Evolutionary conservation across 37 sponge, comb jelly and placozoan species (phyloP), one percentile per base, ranked within the genome.

Genomic region (Theonella swinhoei): DNA sequence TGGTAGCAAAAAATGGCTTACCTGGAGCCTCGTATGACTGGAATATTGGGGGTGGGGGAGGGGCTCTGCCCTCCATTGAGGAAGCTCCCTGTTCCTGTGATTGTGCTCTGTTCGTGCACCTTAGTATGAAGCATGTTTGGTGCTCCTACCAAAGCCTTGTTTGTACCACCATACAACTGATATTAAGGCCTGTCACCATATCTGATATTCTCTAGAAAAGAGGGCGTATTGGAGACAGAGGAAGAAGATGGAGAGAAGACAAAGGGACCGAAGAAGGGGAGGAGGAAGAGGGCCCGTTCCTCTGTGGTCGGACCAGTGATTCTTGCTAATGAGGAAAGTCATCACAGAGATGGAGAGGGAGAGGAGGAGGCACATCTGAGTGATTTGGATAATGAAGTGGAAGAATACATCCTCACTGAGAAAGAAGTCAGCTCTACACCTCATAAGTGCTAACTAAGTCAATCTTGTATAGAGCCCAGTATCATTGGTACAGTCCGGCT

Each of bases 331-430:
- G 67, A 8, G 4, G 26, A 23, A 19, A 14, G 54, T 7, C 11
- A 47, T 7, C 7, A 17, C 7, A 14, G 54, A 47, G 54, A 14
- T 47, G 54, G 54, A 47, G 54, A 14, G 68, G 68, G 38, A 34
- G 74, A 32, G 19, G 74, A 72, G 19, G 39, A 29, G 5, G 74
- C 17, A 37, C 5, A 23, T 9, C 38, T 72, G 9, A 72, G 39
- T 72, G 74, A 72, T 36, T 33, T 72, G 19, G 74, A 72, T 67
- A 38, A 72, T 72, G 74, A 72, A 5, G 31, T 72, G 4, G 39
- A 72, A 5, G 39, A 72, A 32, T 72, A 72, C 38, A 34, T 72
- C 4, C 39, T 38, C 5, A 72, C 39, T 33, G 38, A 34, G 19
- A 38, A 72, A 37, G 38, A 72, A 38, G 74, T 72, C n/a, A n/a